Conservation (phyloP, 2,797 vertebrate genomes). For the Nannoperca australis region DNA sequence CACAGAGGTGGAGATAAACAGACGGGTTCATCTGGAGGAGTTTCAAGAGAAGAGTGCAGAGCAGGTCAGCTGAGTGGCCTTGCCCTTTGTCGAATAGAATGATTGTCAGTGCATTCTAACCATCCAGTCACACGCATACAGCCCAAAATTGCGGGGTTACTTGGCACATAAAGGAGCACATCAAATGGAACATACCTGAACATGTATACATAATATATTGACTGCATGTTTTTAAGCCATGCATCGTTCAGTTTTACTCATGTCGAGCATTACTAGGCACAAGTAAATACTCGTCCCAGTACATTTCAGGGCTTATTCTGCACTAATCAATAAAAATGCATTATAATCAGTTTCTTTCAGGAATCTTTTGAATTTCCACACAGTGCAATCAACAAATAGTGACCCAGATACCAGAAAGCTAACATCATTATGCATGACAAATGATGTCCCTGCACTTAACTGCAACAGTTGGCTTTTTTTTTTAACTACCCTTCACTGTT, state of each 20-base stretch:
- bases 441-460: constrained; percentile 55
- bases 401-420: constrained; percentile 48
- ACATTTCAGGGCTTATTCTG: constrained; percentile 3
- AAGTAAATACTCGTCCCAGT: background rate
- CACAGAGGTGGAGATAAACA: constrained; percentile 54
- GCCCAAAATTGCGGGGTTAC: background rate
- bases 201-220: background rate
- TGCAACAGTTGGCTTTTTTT: constrained; percentile 59
- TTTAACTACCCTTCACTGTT: constrained; percentile 55
- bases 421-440: constrained; percentile 72
- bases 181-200: background rate
- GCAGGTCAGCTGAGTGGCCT: constrained; percentile 32
- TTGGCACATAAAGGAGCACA: background rate
- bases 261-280: background rate
- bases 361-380: constrained; percentile 48
- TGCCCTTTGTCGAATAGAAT: background rate
- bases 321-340: constrained; percentile 20
- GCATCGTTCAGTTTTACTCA: background rate
- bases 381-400: constrained; percentile 37
- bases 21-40: constrained; percentile 52
- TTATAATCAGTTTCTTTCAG: constrained; percentile 32
- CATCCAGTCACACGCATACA: background rate
- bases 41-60: constrained; percentile 43
- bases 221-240: background rate
- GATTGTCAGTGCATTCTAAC: constrained; percentile 18